Evolutionary conservation across 2,113 vertebrate species (phyloP).

Genomic region (Ictidomys tridecemlineatus): DNA sequence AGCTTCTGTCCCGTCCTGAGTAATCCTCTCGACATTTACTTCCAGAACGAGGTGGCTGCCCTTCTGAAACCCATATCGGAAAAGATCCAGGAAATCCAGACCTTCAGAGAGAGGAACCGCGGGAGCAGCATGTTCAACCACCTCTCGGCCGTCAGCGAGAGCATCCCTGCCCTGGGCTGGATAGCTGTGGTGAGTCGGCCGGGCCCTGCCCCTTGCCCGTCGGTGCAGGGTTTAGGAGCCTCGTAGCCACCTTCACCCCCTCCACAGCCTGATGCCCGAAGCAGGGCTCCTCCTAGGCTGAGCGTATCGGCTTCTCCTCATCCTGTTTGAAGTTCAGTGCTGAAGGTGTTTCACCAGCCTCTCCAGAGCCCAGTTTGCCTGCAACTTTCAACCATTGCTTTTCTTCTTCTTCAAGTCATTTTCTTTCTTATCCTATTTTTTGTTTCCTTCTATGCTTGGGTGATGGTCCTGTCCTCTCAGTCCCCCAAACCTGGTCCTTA

Average conservation of each 20-base stretch:
- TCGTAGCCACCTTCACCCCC: background rate
- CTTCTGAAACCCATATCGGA: slow-evolving; percentile 96
- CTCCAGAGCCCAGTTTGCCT: background rate
- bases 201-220: background rate
- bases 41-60: slow-evolving; percentile 91
- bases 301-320: background rate
- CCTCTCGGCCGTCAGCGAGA: slow-evolving; percentile 97
- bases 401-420: slow-evolving; percentile 74
- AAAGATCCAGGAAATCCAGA: slow-evolving; percentile 97
- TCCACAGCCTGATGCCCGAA: background rate
- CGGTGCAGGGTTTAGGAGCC: background rate
- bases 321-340: background rate
- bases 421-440: slow-evolving; percentile 81
- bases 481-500: slow-evolving; percentile 97
- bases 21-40: background rate
- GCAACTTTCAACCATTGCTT: slow-evolving; percentile 56
- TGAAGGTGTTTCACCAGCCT: background rate
- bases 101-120: slow-evolving; percentile 95
- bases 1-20: background rate
- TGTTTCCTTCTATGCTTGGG: slow-evolving; percentile 83
- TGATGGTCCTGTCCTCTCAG: slow-evolving; percentile 88
- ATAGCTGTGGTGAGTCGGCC: slow-evolving; percentile 93
- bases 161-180: slow-evolving; percentile 98
- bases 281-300: background rate
- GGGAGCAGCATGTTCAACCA: slow-evolving; percentile 97